Evolutionary conservation across 2,888 invertebrate genomes (phyloP).

Genomic region (Cheilosia urbana): DNA sequence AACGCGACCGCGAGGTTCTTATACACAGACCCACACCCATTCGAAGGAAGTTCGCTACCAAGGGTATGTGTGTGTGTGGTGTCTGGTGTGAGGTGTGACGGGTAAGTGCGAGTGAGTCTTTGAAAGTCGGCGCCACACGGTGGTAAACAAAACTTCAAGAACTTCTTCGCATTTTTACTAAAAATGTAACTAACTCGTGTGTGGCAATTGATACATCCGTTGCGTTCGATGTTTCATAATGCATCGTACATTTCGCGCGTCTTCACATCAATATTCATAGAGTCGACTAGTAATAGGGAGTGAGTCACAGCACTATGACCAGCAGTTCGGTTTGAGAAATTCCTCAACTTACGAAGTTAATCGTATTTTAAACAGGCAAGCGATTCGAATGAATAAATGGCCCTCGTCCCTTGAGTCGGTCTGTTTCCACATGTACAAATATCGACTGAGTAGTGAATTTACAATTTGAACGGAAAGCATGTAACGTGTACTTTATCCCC

Average conservation of each 20-base stretch:
- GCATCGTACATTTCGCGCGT: slow-evolving; percentile 59
- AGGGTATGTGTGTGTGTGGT: not conserved
- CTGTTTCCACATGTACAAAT: slow-evolving; percentile 4
- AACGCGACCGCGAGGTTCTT: slow-evolving; percentile 5
- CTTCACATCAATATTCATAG: slow-evolving; percentile 70
- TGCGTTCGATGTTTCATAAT: slow-evolving; percentile 51
- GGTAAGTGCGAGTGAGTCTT: not conserved
- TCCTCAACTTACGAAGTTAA: slow-evolving; percentile 58
- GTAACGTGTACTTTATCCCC: slow-evolving; percentile 48
- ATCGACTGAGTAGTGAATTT: slow-evolving; percentile 47
- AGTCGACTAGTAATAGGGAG: slow-evolving; percentile 39
- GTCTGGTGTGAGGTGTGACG: not conserved
- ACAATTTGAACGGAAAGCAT: slow-evolving; percentile 56
- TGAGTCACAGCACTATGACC: slow-evolving; percentile 70
- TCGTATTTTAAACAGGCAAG: slow-evolving; percentile 66
- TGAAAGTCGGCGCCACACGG: slow-evolving; percentile 44
- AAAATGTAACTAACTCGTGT: slow-evolving; percentile 20
- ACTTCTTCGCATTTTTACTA: slow-evolving; percentile 1
- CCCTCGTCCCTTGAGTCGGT: slow-evolving; percentile 4
- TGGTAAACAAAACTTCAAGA: slow-evolving; percentile 20
- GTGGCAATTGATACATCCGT: slow-evolving; percentile 70
- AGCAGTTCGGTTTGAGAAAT: slow-evolving; percentile 53
- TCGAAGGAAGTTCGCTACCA: not conserved
- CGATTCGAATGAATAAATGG: slow-evolving; percentile 58
- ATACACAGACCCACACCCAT: too few relatives aligned